These are phyloP conservation scores for Todiramphus chloris DNA, from an alignment of 2,113 vertebrate genomes.

Conservation along the genomic window DNA sequence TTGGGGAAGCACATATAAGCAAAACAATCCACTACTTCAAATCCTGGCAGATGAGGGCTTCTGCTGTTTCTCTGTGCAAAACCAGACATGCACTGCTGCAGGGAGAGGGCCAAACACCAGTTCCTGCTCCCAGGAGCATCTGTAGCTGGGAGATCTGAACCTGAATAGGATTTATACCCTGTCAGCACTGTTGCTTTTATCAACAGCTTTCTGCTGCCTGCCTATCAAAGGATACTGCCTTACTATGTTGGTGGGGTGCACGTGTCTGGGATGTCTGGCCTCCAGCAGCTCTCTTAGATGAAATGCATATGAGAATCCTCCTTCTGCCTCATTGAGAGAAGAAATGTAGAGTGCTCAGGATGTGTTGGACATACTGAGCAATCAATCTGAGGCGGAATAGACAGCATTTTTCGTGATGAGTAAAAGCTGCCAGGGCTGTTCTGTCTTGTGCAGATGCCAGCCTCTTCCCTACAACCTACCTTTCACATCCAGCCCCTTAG, in stretches of 20 bases:
- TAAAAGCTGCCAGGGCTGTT: not conserved
- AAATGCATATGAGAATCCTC: not conserved
- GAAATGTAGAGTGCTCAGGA: not conserved
- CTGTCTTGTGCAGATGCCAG: not conserved
- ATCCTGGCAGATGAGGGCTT: not conserved
- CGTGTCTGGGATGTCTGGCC: not conserved
- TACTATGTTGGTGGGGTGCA: not conserved
- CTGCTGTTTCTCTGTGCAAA: not conserved
- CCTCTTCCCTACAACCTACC: not conserved
- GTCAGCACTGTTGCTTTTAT: not conserved
- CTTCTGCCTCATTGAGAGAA: not conserved
- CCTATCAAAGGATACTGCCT: not conserved
- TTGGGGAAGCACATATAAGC: accelerated
- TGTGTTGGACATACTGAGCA: not conserved
- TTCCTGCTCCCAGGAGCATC: not conserved
- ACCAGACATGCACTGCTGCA: not conserved
- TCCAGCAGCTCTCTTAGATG: not conserved
- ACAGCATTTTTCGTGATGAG: not conserved
- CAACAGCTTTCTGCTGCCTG: not conserved
- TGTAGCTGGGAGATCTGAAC: not conserved
- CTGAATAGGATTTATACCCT: not conserved
- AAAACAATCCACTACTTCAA: not conserved
- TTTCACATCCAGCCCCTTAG: not conserved
- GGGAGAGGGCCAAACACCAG: not conserved
- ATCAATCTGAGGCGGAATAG: accelerated